A percentile compares a stretch with the other conserved stretches of the same genome.
These are phyloP conservation scores for Standfussiana lucernea DNA, from an alignment of 2,888 invertebrate species.

Conservation along the genomic window DNA sequence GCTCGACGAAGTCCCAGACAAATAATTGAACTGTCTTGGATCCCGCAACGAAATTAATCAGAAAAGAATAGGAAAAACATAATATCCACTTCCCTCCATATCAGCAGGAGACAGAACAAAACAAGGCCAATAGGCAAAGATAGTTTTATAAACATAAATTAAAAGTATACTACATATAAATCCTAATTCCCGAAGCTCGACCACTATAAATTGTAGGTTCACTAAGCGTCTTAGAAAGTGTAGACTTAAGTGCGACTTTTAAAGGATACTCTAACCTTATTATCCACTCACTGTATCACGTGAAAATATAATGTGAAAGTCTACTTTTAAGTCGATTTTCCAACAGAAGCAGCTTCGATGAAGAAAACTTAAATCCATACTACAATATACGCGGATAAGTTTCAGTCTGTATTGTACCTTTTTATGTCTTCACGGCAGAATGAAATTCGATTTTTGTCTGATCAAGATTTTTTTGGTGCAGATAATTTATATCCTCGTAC, in stretches of 20 bases:
- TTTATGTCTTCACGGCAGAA: background rate
- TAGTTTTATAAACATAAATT: background rate
- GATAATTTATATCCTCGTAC: no score
- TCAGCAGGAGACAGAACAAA: no score
- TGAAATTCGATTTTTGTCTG: no score
- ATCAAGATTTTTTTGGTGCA: no score
- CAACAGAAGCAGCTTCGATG: background rate
- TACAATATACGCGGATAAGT: no score
- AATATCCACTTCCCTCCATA: no score
- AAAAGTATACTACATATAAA: constrained; percentile 6
- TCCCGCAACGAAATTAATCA: no score
- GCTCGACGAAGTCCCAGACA: no score
- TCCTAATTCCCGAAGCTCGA: constrained; percentile 20
- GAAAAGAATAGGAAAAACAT: no score
- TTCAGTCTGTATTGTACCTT: no score
- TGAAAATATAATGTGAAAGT: background rate
- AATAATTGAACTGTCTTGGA: no score
- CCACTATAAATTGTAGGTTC: constrained; percentile 24
- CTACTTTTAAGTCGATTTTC: background rate
- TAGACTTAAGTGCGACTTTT: constrained; percentile 22
- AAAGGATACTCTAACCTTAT: constrained; percentile 35
- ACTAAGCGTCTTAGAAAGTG: constrained; percentile 44
- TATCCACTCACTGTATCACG: constrained; percentile 7
- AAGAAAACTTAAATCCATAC: background rate
- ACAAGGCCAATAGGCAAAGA: no score